Base-by-base conservation (phyloP, 2,888 invertebrate genomes). In the Pachymerium ferrugineum region DNA sequence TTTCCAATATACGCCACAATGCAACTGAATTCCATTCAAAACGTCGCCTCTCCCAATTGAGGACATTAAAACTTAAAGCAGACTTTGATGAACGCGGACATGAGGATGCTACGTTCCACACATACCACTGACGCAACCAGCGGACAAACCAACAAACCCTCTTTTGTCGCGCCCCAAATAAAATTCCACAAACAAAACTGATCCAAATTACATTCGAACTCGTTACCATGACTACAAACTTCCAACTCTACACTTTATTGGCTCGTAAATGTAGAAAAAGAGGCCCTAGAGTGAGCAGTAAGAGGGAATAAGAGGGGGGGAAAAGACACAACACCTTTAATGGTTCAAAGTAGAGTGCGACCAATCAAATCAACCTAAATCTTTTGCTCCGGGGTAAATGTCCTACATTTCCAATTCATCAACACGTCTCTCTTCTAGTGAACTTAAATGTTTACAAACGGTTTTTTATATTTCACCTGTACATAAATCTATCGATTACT, bases 141-240 rank as follows among this genome's bases (percentile, higher is more conserved):
- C 62, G 62, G 62, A 62, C 62, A 62, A 62, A 62, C 62, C 62
- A 62, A 62, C 62, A 62, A 62, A 62, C 62, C 62, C 62, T 62
- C 62, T 62, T 62, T 62, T 62, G 62, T 62, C 62, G 28, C 62
- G n/a, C 28, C 47, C 62, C 28, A 62, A 62, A 62, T 62, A 62
- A 62, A 62, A 62, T 62, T 62, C 62, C 62, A 62, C 62, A 62
- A 62, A 62, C 62, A 62, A 62, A 62, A 62, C 62, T 28, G 62
- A 62, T 62, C 62, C 62, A 62, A 62, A 62, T 62, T 62, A 62
- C 62, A 62, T 62, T 62, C 62, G 62, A 62, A 62, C 25, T 28
- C 25, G 62, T 62, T 62, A 8, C 62, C 25, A 62, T 62, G 62
- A 22, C 62, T 14, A 62, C 62, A 62, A 25, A 62, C 62, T n/a